Evolutionary conservation across 2,797 vertebrate genomes (phyloP), one percentile per base, ranked within the genome.

Genomic region (Pelodytes ibericus): DNA sequence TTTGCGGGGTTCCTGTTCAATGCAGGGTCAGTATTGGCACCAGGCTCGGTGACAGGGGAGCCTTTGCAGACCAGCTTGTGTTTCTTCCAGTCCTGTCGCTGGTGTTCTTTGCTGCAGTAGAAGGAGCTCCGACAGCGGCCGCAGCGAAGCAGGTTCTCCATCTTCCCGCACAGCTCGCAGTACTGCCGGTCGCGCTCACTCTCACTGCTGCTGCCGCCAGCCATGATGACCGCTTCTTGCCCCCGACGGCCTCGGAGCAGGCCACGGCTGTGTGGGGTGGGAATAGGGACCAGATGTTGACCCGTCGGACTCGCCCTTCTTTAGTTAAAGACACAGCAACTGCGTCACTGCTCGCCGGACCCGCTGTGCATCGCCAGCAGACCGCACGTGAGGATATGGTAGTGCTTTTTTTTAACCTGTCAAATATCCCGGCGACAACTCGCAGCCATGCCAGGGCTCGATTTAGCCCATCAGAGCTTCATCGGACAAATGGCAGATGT

Each of bases 51-150:
- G 81, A 89, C 62, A 90, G 90, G 80, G 78, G 88, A 88, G 88
- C 93, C 85, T 88, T 94, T 82, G 74, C 96, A 98, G 25, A 92
- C 89, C n/a, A 94, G 94, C 88, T 96, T 97, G 90, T 98, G 96
- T 33, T 95, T 92, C 89, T 95, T 96, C 96, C 96, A 99, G 91
- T 99, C 93, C 84, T 95, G 93, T 44, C 91, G 95, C 90, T 99
- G 96, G 86, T 99, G 96, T 82, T 97, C 96, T 80, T 96, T 98
- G 87, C 96, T 96, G 86, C 96, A 98, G 87, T 99, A 99, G 85
- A 96, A 99, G 16, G 96, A 97, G 85, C 83, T 96, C 80, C 95
- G 94, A 88, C 96, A 98, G 77, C 96, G 91, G 7, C 94, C 93
- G 47, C 96, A 98, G 71, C 94, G 96, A 20, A 98, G 89, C 57